Base-by-base conservation (phyloP, 1,140 invertebrate species). In the Drosophila setifemur region DNA sequence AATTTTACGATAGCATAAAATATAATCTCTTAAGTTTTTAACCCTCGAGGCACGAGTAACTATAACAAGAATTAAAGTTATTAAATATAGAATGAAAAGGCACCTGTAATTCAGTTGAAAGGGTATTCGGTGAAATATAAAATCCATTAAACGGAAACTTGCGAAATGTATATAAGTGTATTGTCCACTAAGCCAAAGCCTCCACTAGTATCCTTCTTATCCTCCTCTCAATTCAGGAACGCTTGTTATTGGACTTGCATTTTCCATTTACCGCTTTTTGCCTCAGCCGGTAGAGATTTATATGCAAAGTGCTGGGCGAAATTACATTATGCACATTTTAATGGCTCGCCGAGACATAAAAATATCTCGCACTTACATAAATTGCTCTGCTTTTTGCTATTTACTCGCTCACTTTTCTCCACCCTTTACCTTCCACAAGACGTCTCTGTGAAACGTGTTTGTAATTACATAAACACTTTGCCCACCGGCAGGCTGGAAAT, bases 271-370 rank as follows among this genome's bases (percentile, higher is more conserved):
- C 16, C 37, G 31, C 26, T 18, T 58, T 43, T 55, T 54, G 49
- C 63, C 47, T 31, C 43, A 60, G 53, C 52, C 52, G 53, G 57
- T 77, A 58, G 25, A 60, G 73, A 58, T 78, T 58, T 78, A 54
- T 67, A 79, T 68, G 44, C 58, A 63, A 68, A 72, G 42, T 58
- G 48, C 54, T 49, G 50, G 28, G 35, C 43, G 39, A 55, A 69
- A 70, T 70, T 58, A 53, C 44, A 61, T 72, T 82, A 82, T 73
- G 68, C 16, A 72, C 67, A 48, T 44, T 70, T 74, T 82, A 83
- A 83, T 77, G 57, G 69, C 8, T 69, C 19, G 33, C 29, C 35
- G 28, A 47, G 58, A 39, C 55, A 66, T 64, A 71, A 55, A 40
- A 75, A 73, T 60, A 73, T 71, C 29, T 64, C 50, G 53, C 54